Evolutionary conservation across 92 coral and sea anemone species (phyloP), one percentile per base, ranked within the genome.

Genomic region (Actinostola sp.): DNA sequence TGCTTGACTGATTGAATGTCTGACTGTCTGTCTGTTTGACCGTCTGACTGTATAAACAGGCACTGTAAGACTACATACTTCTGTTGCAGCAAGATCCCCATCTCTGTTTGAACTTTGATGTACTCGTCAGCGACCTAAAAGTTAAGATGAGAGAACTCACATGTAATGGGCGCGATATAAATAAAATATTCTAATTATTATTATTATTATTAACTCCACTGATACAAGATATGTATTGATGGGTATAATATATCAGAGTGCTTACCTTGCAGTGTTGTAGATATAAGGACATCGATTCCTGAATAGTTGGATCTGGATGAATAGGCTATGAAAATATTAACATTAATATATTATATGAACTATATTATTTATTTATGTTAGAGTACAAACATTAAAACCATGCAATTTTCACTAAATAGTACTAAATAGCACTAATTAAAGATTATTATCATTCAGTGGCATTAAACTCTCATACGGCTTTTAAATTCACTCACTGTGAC

Each of bases 31-130:
- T n/a, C n/a, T n/a, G n/a, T n/a, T n/a, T n/a, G n/a, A n/a, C n/a
- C n/a, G n/a, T n/a, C n/a, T n/a, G n/a, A n/a, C n/a, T n/a, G n/a
- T n/a, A n/a, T n/a, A 52, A 23, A 14, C 21, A 52, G 30, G 30
- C 27, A 52, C 54, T 8, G 42, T 27, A 42, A 30, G 34, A 26
- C 44, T 46, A 38, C 91, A 81, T 70, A 80, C 95, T 75, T 84
- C 70, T 45, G 65, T 68, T 78, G 73, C 10, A 89, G 79, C 57
- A 81, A 32, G 70, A 74, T 51, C 28, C 90, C 91, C 75, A 87
- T 78, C 39, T 87, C 85, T 54, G 88, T 87, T 60, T 87, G 92
- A 23, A 90, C 49, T 87, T 79, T 70, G 34, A 87, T 83, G 70
- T 87, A 87, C 44, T 87, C 84, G 5, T 80, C 88, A 20, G 97